These are phyloP conservation scores for Eolophus roseicapilla DNA, from an alignment of 2,113 vertebrate species.

Conservation along the genomic window DNA sequence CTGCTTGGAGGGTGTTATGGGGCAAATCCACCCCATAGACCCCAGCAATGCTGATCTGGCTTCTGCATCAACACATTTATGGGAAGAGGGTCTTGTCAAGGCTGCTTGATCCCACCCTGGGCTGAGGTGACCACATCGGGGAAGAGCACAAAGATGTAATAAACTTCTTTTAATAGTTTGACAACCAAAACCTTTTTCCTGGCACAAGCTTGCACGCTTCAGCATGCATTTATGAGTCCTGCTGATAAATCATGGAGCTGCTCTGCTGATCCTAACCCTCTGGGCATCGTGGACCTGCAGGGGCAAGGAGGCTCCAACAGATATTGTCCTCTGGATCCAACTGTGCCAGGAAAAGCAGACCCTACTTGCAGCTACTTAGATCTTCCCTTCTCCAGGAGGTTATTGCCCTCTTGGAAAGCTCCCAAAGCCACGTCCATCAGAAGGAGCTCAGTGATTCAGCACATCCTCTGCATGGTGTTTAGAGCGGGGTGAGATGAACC, in stretches of 20 bases:
- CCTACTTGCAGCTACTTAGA: not conserved
- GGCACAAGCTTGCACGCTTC: rapidly evolving
- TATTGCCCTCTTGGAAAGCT: not conserved
- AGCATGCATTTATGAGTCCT: not conserved
- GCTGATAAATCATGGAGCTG: not conserved
- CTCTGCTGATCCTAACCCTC: not conserved
- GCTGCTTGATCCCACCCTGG: not conserved
- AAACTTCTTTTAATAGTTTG: not conserved
- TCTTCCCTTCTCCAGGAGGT: not conserved
- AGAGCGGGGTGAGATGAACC: not conserved
- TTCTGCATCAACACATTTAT: not conserved
- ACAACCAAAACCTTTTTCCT: not conserved
- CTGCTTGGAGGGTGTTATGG: not conserved
- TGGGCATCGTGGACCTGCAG: rapidly evolving
- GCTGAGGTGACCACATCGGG: not conserved
- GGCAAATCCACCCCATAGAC: rapidly evolving
- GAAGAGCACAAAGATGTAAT: not conserved
- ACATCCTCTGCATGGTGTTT: not conserved
- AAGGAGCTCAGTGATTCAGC: not conserved
- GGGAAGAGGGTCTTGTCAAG: not conserved
- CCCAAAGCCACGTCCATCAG: not conserved
- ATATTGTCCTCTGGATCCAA: not conserved
- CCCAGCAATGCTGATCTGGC: not conserved
- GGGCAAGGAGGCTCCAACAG: not conserved
- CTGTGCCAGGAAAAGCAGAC: rapidly evolving